phyloP scores from a whole-genome alignment of 1,140 invertebrate species.

The Sweltsa coloradensis region DNA sequence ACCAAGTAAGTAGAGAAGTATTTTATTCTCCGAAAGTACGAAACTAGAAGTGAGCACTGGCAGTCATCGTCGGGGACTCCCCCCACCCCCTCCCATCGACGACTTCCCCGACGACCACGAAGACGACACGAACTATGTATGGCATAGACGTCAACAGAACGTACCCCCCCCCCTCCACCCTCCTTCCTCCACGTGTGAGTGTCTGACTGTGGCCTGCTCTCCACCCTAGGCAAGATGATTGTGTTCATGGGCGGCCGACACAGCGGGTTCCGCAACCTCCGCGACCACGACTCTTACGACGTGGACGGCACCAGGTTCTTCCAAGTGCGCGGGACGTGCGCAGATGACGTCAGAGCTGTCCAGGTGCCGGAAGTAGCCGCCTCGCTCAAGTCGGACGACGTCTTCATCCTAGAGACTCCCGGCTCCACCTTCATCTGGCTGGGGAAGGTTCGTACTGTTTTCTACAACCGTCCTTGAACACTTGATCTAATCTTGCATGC shows the following conservation, averaged over 20 bases:
- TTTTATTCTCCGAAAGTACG: too few relatives aligned
- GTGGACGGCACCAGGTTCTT: slow-evolving; percentile 48
- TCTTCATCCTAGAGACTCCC: slow-evolving; percentile 50
- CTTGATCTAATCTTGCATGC: too few relatives aligned
- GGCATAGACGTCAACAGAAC: too few relatives aligned
- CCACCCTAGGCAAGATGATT: slow-evolving; percentile 41
- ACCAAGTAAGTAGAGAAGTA: too few relatives aligned
- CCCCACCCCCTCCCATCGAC: too few relatives aligned
- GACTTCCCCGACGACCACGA: too few relatives aligned
- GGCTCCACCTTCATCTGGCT: slow-evolving; percentile 48
- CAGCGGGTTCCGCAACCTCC: slow-evolving; percentile 41
- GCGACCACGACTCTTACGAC: slow-evolving; percentile 45
- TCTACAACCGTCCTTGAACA: too few relatives aligned
- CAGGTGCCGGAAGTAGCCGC: slow-evolving; percentile 46
- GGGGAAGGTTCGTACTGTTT: slow-evolving; percentile 44
- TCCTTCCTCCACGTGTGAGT: neutral
- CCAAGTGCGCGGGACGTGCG: slow-evolving; percentile 43
- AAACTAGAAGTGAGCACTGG: too few relatives aligned
- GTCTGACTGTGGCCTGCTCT: neutral
- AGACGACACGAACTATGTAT: too few relatives aligned
- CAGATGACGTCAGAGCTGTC: slow-evolving; percentile 45
- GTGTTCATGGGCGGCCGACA: slow-evolving; percentile 47
- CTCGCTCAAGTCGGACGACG: slow-evolving; percentile 55
- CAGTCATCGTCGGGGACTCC: too few relatives aligned
- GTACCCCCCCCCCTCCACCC: too few relatives aligned